Base-by-base conservation (phyloP, 2,888 invertebrate species). In the Theristus sp. region DNA sequence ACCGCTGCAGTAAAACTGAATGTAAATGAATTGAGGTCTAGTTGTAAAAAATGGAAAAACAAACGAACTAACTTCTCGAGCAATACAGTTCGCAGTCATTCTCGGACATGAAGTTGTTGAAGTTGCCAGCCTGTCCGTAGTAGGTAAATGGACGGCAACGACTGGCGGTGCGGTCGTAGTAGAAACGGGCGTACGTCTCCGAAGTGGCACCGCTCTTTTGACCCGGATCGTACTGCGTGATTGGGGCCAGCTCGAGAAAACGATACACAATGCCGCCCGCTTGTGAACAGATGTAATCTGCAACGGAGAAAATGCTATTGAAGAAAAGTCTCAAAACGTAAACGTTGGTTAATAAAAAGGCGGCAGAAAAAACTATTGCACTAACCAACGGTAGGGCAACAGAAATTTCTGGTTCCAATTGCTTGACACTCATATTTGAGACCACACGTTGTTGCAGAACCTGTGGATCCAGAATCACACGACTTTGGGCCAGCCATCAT, bases 391-490 rank as follows among this genome's bases (percentile, higher is more conserved):
- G 69, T 68, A 13, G 70, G 70, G 59, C 70, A 70, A 49, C 69
- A 69, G 10, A 64, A 65, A 62, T 71, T 70, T 67, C 68, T 67
- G 22, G 67, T 67, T 62, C 71, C 71, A 54, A 71, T 69, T 10
- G 70, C 64, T 22, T 67, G 70, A 62, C 71, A 71, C 59, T 71
- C 71, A 58, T 66, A 71, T 64, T 70, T 69, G 57, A 62, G 62
- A 46, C 67, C 71, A 61, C 71, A 71, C n/a, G 6, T 38, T 13
- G 38, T 17, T 13, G 38, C 38, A 6, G 38, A 38, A 6, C 10
- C 17, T 6, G 38, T 38, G 38, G 38, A 6, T 13, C 38, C 38
- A 38, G 38, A 13, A 17, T 38, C 38, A 38, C 38, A 38, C 17
- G 38, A 38, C 17, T 38, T 38, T 6, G 38, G 6, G 38, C 38